Conservation (phyloP, 2,113 vertebrate genomes). For the Garra rufa region DNA sequence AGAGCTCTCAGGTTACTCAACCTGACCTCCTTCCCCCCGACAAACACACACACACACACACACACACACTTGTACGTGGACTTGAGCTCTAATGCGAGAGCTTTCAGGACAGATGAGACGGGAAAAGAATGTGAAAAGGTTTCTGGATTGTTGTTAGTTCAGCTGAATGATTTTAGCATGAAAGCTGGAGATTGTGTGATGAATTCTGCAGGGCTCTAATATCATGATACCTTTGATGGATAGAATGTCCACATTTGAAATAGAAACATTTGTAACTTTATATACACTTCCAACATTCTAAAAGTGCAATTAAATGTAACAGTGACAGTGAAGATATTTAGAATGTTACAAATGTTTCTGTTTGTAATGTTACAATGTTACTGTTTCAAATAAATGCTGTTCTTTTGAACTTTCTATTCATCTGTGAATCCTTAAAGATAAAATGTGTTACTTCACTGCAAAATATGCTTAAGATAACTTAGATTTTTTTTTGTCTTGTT, state of each 20-base stretch:
- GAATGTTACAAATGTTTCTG: not conserved
- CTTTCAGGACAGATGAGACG: not conserved
- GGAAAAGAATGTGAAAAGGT: slow-evolving; percentile 9
- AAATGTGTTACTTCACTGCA: no score
- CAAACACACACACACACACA: slow-evolving; percentile 49
- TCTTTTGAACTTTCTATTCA: not conserved
- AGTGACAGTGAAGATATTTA: not conserved
- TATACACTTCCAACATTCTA: not conserved
- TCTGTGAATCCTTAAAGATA: not conserved
- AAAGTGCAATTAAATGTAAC: not conserved
- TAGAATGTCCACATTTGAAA: not conserved
- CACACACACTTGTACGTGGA: slow-evolving; percentile 58
- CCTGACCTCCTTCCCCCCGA: slow-evolving; percentile 37
- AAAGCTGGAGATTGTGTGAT: slow-evolving; percentile 12
- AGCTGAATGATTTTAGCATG: not conserved
- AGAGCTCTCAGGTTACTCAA: slow-evolving; percentile 55
- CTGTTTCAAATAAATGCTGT: not conserved
- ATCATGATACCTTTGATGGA: no score
- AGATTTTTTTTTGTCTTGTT: no score
- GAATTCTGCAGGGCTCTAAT: slow-evolving; percentile 2
- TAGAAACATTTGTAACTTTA: no score
- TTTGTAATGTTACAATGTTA: not conserved
- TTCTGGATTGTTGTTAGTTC: slow-evolving; percentile 5
- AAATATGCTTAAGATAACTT: no score
- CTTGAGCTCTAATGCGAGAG: slow-evolving; percentile 42